Conservation (phyloP, 1,140 invertebrate species). For the Lethocerus indicus region DNA sequence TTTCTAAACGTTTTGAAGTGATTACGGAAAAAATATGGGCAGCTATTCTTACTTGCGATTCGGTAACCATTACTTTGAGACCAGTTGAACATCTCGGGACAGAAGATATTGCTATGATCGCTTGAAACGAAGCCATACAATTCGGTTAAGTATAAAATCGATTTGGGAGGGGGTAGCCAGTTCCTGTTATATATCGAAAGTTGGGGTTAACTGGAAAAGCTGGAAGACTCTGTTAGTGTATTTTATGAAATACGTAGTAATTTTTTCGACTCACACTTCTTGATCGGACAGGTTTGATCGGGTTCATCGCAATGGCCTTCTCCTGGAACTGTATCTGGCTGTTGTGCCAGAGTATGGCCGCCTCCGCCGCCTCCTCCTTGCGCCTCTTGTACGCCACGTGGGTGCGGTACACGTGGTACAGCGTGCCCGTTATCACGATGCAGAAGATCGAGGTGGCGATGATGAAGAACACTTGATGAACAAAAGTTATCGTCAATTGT, state of each 20-base stretch:
- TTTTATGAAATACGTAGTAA: background rate
- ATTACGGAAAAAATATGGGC: no score
- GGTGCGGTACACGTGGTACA: conserved; percentile 23
- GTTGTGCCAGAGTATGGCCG: conserved; percentile 22
- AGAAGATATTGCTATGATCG: no score
- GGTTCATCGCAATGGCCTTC: background rate
- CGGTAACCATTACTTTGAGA: no score
- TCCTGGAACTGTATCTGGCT: conserved; percentile 11
- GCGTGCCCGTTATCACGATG: conserved; percentile 19
- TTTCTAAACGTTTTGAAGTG: no score
- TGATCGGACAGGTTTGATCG: conserved; percentile 15
- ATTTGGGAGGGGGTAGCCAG: background rate
- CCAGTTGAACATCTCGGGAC: no score
- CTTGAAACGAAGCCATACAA: background rate
- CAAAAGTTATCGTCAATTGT: conserved; percentile 9
- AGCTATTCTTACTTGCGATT: no score
- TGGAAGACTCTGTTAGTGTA: background rate
- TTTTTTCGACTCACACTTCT: conserved; percentile 18
- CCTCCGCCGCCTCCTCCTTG: conserved; percentile 47
- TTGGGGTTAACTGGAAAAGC: background rate
- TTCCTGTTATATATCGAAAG: background rate
- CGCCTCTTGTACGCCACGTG: conserved; percentile 34
- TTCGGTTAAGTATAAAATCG: background rate
- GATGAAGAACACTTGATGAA: conserved; percentile 21
- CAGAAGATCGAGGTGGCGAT: conserved; percentile 21